A percentile compares a stretch with the other conserved stretches of the same genome.
Conservation (phyloP, 2,797 vertebrate species). For the Oreonectes daqikongensis region DNA sequence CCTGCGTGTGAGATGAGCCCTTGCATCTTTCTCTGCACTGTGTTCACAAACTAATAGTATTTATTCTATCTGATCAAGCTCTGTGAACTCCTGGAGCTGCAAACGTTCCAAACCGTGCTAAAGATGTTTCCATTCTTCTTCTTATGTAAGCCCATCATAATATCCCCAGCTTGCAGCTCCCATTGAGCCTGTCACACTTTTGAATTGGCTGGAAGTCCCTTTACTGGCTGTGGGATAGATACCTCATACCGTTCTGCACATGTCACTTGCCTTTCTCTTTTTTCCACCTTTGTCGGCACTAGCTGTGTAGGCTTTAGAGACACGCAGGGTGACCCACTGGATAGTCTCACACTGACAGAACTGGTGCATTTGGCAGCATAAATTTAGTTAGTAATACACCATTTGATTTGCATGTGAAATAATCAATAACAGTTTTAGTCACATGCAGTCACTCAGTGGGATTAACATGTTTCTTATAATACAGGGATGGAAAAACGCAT, state of each 20-base stretch:
- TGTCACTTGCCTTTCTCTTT: background rate
- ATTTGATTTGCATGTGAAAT: background rate
- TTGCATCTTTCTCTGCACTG: conserved; percentile 53
- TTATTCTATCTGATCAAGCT: conserved; percentile 20
- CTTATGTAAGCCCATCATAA: conserved; percentile 37
- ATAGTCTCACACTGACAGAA: background rate
- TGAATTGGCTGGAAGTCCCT: conserved; percentile 1
- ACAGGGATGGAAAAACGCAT: too few relatives aligned
- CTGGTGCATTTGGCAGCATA: background rate
- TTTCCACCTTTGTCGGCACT: background rate
- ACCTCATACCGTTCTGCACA: background rate
- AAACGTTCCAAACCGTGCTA: conserved; percentile 25
- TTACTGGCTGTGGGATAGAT: background rate
- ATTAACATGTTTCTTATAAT: background rate
- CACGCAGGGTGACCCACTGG: background rate
- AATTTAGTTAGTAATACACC: background rate
- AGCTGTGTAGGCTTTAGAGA: conserved; percentile 17
- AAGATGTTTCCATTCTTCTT: conserved; percentile 32
- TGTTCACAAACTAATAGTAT: conserved; percentile 63
- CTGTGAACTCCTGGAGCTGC: background rate
- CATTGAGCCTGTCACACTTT: conserved; percentile 17
- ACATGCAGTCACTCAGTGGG: background rate
- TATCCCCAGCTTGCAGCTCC: conserved; percentile 27
- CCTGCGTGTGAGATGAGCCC: conserved; percentile 56
- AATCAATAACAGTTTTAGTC: background rate